Evolutionary conservation across 1,140 invertebrate genomes (phyloP), one percentile per base, ranked within the genome.

Genomic region (Drosophila leontia): DNA sequence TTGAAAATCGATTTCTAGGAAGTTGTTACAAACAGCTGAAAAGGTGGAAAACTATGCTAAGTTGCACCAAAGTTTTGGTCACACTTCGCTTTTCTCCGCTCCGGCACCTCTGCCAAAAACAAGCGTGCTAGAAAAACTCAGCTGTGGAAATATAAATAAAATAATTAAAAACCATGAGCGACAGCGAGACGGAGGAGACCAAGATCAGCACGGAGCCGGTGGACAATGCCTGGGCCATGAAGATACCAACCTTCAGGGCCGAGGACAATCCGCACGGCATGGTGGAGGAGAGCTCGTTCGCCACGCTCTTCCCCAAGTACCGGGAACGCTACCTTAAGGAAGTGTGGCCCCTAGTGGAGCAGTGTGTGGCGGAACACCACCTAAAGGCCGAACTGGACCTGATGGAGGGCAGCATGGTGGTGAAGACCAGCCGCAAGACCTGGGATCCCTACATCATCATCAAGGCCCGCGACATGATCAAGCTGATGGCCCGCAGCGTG

Each of bases 361-460:
- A 98, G 93, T 94, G 95, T 7, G 92, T 99, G 23, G 94, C 93
- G 15, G 95, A 96, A 82, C 94, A 98, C 93, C 94, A 95, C 51
- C 94, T 99, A 1, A 97, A 97, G 92, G 97, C 97, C 0, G 98
- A 99, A 85, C 93, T 99, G 64, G 99, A 99, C 94, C 93, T 99
- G 1, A 94, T 99, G 4, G 98, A 99, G 95, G 99, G 99, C 55
- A 95, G 96, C 78, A 98, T 99, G 97, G 96, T 96, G 8, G 99
- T 99, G 0, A 95, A 94, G 92, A 99, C 99, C 0, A 99, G 98
- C 1, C 94, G 98, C 56, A 99, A 99, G 94, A 99, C 99, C 3
- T 99, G 98, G 98, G 99, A 99, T 94, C 99, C 99, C 0, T 99
- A 97, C 78, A 97, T 99, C 47, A 98, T 99, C 48, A 95, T 99